phyloP scores from a whole-genome alignment of 2,797 vertebrate genomes.

The Anolis apletophallus region DNA sequence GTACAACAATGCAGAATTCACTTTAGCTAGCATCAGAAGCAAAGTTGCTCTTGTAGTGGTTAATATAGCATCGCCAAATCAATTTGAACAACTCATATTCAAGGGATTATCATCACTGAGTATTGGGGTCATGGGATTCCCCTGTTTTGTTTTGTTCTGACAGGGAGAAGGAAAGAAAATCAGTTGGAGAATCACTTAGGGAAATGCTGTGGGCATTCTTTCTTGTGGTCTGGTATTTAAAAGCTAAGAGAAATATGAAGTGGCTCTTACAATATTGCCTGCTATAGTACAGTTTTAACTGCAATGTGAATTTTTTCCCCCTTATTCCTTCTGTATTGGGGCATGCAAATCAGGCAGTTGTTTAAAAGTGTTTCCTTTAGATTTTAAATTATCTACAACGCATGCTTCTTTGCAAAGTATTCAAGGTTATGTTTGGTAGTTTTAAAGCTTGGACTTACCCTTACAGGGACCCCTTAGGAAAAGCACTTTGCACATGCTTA shows the following conservation, averaged over 20 bases:
- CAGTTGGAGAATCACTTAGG: not conserved
- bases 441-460: too few relatives aligned
- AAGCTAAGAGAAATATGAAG: not conserved
- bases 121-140: not conserved
- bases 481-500: too few relatives aligned
- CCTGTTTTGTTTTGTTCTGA: not conserved
- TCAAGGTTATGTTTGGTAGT: too few relatives aligned
- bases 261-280: not conserved
- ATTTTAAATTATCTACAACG: slow-evolving; percentile 45
- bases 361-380: slow-evolving; percentile 6
- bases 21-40: not conserved
- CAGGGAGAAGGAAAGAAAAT: not conserved
- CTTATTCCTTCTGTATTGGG: not conserved
- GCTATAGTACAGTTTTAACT: not conserved
- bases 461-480: too few relatives aligned
- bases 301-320: not conserved
- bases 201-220: not conserved
- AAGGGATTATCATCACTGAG: not conserved
- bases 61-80: not conserved
- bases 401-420: not conserved
- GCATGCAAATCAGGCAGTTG: not conserved
- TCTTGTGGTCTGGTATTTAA: not conserved
- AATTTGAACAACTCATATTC: not conserved
- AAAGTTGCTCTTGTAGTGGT: not conserved
- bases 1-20: not conserved